Base-by-base conservation (phyloP, 2,797 vertebrate species). In the Spinus olivaceus region DNA sequence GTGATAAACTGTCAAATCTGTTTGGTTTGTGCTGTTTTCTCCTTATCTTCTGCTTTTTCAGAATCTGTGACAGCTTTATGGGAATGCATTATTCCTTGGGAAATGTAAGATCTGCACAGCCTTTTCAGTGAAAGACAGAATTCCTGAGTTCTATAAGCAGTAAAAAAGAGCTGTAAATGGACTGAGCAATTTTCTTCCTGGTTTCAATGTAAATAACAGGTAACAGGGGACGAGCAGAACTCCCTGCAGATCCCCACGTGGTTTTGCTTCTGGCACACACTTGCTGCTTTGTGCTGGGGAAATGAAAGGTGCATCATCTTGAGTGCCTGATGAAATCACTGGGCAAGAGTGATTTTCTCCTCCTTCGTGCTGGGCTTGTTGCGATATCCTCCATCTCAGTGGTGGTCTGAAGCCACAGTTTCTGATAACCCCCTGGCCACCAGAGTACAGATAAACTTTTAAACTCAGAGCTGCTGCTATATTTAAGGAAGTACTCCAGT, bases 41-140 rank as follows among this genome's bases (percentile, higher is more conserved):
- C 32, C 64, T 86, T 92, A 94, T 70, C 73, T 86, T 88, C 60
- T 2, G 2, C 60, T 82, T 80, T 51, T 37, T 65, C n/a, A 49
- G 54, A 81, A 27, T 41, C 70, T 51, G 46, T 3, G 16, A 80
- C 60, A 84, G 27, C 73, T 90, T 91, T 86, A 74, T 35, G 46
- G 24, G 63, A 86, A 80, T 44, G 28, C 51, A 86, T 81, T 81
- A 86, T 70, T 92, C 44, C 70, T 79, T 39, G 11, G 64, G 46
- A 86, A 92, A 86, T 77, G 19, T 79, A 86, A 90, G 53, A 84
- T 83, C 74, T 90, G 51, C 73, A 42, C 21, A 63, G 37, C 6
- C 24, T 88, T 93, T 96, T 57, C 86, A 77, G 50, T 16, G 49
- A 84, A 72, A 95, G 46, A 12, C n/a, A 50, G 25, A 50, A 54